Percentiles rank a stretch among this genome's conserved stretches.
Evolutionary conservation across 2,113 vertebrate species (phyloP).

Genomic region (Microcebus jonahi): DNA sequence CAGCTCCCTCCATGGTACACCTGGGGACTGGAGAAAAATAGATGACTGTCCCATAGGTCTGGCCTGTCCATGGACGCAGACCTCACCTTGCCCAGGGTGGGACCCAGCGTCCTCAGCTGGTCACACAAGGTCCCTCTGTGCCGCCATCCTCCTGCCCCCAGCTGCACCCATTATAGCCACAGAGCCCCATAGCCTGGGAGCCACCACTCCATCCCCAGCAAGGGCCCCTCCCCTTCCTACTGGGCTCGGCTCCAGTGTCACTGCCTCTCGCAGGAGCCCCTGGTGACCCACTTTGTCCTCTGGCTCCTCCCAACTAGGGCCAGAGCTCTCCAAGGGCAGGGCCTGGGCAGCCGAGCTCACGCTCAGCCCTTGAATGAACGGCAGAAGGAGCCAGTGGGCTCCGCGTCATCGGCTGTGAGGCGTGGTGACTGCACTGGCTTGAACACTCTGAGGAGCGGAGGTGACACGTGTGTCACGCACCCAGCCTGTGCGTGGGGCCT

Average conservation of each 20-base stretch:
- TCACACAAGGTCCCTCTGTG: not conserved
- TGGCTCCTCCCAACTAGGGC: not conserved
- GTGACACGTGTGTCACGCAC: accelerated
- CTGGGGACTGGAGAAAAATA: not conserved
- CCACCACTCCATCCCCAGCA: no score
- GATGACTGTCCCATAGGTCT: accelerated
- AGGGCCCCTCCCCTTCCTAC: not conserved
- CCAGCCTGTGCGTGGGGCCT: no score
- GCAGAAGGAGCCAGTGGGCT: not conserved
- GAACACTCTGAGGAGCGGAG: not conserved
- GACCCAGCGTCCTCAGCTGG: accelerated
- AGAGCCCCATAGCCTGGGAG: not conserved
- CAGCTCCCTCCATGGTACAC: not conserved
- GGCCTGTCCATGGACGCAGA: not conserved
- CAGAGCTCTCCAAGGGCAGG: not conserved
- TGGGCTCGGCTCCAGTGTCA: accelerated
- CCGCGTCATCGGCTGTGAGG: not conserved
- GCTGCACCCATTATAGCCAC: not conserved
- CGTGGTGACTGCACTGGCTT: accelerated
- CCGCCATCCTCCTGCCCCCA: no score
- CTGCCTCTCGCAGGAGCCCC: not conserved
- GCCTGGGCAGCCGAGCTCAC: accelerated
- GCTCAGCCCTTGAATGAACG: accelerated
- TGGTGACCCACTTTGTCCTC: no score
- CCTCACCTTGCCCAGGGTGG: not conserved